Conservation (phyloP, 2,797 vertebrate species). For the Nyctibius grandis region DNA sequence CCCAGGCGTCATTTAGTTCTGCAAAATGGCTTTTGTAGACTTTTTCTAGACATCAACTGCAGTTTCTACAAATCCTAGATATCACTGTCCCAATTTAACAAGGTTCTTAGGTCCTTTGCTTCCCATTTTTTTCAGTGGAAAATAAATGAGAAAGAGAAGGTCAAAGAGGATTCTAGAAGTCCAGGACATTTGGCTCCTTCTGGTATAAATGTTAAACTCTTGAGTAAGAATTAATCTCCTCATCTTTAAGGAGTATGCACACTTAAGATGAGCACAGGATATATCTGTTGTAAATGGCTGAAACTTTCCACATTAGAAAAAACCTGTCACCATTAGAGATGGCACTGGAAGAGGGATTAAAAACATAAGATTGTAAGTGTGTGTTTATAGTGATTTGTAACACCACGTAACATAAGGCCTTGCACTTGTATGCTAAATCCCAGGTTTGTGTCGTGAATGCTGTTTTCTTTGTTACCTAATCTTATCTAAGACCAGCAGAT, state of each 20-base stretch:
- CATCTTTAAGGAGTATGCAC: neutral
- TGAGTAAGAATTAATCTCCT: neutral
- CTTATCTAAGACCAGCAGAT: slow-evolving; percentile 47
- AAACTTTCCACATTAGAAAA: neutral
- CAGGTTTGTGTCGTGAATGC: slow-evolving; percentile 29
- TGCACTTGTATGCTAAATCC: slow-evolving; percentile 28
- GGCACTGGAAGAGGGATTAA: neutral
- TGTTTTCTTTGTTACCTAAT: slow-evolving; percentile 63
- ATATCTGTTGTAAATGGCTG: neutral
- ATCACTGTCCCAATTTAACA: neutral
- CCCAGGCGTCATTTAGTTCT: neutral
- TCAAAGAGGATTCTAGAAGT: neutral
- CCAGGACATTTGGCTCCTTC: neutral
- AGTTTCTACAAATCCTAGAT: neutral
- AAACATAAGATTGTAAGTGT: neutral
- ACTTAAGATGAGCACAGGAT: neutral
- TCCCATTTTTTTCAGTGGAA: neutral
- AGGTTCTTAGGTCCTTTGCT: neutral
- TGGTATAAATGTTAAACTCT: neutral
- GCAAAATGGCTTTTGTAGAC: neutral
- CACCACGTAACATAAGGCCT: slow-evolving; percentile 30
- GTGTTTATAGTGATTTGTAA: slow-evolving; percentile 47
- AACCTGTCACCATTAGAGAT: neutral
- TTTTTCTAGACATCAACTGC: neutral
- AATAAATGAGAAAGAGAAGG: neutral